A percentile compares a stretch with the other conserved stretches of the same genome.
Conservation (phyloP, 2,888 invertebrate genomes). For the Conomelus anceps region DNA sequence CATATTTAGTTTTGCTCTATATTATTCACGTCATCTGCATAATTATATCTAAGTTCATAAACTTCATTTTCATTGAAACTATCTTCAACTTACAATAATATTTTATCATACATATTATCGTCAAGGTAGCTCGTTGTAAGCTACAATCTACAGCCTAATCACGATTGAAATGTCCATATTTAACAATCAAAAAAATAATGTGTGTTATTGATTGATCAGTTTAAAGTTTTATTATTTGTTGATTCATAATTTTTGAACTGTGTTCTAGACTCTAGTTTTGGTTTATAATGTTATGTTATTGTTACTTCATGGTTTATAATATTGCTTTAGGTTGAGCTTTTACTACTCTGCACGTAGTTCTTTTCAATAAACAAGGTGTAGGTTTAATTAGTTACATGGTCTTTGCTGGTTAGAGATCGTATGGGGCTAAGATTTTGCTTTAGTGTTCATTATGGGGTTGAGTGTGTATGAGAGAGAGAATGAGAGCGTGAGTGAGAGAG, state of each 20-base stretch:
- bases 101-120: not conserved
- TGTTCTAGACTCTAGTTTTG: not conserved
- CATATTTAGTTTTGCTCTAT: not conserved
- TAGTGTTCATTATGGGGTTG: not conserved
- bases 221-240: not conserved
- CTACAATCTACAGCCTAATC: too few relatives aligned
- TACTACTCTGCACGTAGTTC: not conserved
- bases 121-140: not conserved
- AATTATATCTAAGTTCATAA: not conserved
- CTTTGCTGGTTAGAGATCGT: not conserved
- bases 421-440: not conserved
- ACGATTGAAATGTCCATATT: not conserved
- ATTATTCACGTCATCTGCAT: not conserved
- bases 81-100: not conserved
- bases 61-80: not conserved
- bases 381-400: not conserved
- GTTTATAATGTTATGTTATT: not conserved
- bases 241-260: not conserved
- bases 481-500: too few relatives aligned
- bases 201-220: not conserved
- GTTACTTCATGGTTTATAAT: not conserved
- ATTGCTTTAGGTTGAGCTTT: not conserved
- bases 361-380: not conserved
- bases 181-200: not conserved
- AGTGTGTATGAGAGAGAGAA: not conserved